Evolutionary conservation across 2,797 vertebrate species (phyloP).

Genomic region (Myripristis jacobus): DNA sequence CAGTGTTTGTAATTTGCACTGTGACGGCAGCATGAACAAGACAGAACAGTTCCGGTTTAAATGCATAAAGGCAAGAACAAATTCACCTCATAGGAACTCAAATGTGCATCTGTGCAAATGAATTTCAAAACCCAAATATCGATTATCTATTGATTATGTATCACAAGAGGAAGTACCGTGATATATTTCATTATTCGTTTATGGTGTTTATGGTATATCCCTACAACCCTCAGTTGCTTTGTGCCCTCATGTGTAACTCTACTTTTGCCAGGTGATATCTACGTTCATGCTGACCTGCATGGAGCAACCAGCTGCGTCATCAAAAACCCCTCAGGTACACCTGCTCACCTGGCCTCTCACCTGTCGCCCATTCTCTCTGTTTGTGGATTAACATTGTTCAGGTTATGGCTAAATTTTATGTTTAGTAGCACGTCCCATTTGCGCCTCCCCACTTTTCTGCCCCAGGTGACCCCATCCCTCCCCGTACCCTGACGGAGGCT

Average conservation of each 20-base stretch:
- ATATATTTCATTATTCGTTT: too few relatives aligned
- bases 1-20: too few relatives aligned
- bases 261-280: constrained; percentile 89
- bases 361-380: not conserved
- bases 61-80: too few relatives aligned
- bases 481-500: constrained; percentile 93
- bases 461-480: constrained; percentile 89
- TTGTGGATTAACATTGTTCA: not conserved
- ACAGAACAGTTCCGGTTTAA: too few relatives aligned
- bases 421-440: too few relatives aligned
- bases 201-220: too few relatives aligned
- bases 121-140: too few relatives aligned
- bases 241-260: constrained; percentile 8
- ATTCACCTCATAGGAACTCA: too few relatives aligned
- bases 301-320: constrained; percentile 97
- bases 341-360: not conserved
- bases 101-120: too few relatives aligned
- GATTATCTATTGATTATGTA: too few relatives aligned
- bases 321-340: constrained; percentile 93
- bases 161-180: too few relatives aligned
- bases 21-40: too few relatives aligned
- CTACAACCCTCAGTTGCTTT: not conserved
- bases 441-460: not conserved
- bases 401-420: not conserved
- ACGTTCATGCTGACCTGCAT: constrained; percentile 96